Evolutionary conservation across 2,797 vertebrate genomes (phyloP), one percentile per base, ranked within the genome.

Genomic region (Buceros bicornis): DNA sequence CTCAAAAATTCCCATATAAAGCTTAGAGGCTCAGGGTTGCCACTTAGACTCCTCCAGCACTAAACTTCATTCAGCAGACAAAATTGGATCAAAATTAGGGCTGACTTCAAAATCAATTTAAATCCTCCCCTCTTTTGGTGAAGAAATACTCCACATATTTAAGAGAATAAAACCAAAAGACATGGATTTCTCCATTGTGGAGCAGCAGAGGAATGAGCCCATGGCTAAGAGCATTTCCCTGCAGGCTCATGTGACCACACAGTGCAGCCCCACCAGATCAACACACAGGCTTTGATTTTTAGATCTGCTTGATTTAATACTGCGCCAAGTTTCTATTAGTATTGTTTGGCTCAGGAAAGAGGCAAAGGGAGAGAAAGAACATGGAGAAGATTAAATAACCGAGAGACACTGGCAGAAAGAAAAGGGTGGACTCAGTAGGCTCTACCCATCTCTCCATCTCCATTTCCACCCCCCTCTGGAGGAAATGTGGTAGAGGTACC

Each of bases 181-280:
- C 0, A 2, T 10, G 1, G 10, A 22, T 57, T 66, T 72, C 18
- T 80, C 65, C 13, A 16, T 45, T 6, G 6, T 15, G 16, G 21
- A 90, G 10, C 16, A 8, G 31, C 57, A 91, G 35, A 62, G 33
- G 35, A 28, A 37, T 28, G 35, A 86, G 24, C 6, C 67, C 47
- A 8, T 3, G 19, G 37, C 31, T 61, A 45, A 65, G 42, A 77
- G 5, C 1, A 5, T 56, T 69, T 61, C 16, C 6, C 10, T 13
- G 8, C 1, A 3, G 42, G 16, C 45, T 81, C 0, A 0, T 16
- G 18, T 69, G 48, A 79, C 64, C 14, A 28, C 2, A 1, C 4
- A 50, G 19, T 17, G 19, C 53, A 76, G 6, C 5, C n/a, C 26
- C 2, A 3, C 11, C 2, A 2, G n/a, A 42, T 45, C 64, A 45